These are phyloP conservation scores for Alfaro cultratus DNA, from an alignment of 2,797 vertebrate genomes.

Conservation along the genomic window DNA sequence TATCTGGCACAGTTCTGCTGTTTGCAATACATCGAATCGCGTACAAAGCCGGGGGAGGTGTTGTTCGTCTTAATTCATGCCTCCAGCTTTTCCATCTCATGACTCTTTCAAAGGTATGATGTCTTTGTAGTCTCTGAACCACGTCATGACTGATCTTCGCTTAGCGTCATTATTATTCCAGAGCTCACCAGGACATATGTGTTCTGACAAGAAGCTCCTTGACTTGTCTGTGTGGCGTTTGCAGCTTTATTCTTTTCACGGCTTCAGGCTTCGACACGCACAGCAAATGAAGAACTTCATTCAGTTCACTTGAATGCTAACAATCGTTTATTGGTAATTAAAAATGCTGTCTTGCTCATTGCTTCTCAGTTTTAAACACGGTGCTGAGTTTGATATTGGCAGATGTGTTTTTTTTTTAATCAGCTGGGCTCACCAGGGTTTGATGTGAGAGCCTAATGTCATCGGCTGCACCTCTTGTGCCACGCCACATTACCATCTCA, in stretches of 20 bases:
- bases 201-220: slow-evolving; percentile 54
- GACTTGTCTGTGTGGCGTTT: slow-evolving; percentile 60
- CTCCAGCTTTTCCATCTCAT: slow-evolving; percentile 35
- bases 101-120: slow-evolving; percentile 51
- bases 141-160: slow-evolving; percentile 64
- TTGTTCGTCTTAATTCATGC: slow-evolving; percentile 45
- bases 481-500: slow-evolving; percentile 65
- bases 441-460: slow-evolving; percentile 75
- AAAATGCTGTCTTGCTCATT: slow-evolving; percentile 61
- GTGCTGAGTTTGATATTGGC: slow-evolving; percentile 63
- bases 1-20: slow-evolving; percentile 50
- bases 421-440: slow-evolving; percentile 60
- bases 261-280: slow-evolving; percentile 58
- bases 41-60: slow-evolving; percentile 62
- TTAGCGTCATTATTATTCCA: slow-evolving; percentile 71
- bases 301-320: slow-evolving; percentile 61
- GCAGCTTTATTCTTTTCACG: slow-evolving; percentile 59
- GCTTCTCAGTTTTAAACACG: slow-evolving; percentile 66
- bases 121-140: slow-evolving; percentile 68
- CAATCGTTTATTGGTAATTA: slow-evolving; percentile 62
- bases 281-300: slow-evolving; percentile 55
- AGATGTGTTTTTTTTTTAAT: slow-evolving; percentile 69
- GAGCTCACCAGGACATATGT: slow-evolving; percentile 62
- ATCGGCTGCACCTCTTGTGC: slow-evolving; percentile 69
- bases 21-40: slow-evolving; percentile 52